These are phyloP conservation scores for Homarus americanus DNA, from an alignment of 1,140 invertebrate genomes.

Conservation along the genomic window DNA sequence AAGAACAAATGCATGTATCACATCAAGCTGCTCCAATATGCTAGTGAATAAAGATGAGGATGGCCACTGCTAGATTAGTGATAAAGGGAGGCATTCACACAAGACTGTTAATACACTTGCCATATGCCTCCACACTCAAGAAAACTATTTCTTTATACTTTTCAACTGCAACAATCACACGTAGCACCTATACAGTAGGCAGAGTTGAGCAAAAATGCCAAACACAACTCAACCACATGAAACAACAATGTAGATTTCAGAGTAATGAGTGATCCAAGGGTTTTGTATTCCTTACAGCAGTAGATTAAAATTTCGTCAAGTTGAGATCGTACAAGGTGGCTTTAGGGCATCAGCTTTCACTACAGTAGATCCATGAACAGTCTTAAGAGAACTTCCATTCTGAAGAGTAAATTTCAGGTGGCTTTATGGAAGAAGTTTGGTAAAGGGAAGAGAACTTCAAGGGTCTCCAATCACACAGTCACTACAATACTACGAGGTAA, in stretches of 20 bases:
- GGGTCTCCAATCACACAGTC: conserved; percentile 18
- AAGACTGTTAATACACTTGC: conserved; percentile 14
- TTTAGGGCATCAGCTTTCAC: conserved; percentile 4
- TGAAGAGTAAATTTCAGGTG: conserved; percentile 24
- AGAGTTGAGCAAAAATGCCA: conserved; percentile 61
- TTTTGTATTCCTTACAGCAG: not conserved
- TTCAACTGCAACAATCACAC: conserved; percentile 39
- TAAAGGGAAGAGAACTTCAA: conserved; percentile 7
- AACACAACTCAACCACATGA: conserved; percentile 35
- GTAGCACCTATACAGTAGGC: conserved; percentile 61
- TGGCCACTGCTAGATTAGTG: conserved; percentile 31
- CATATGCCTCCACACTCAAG: conserved; percentile 26
- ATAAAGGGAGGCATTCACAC: conserved; percentile 28
- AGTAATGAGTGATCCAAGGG: not conserved
- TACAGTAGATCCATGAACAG: not conserved
- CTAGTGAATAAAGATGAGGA: conserved; percentile 49
- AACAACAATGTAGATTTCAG: not conserved
- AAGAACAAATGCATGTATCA: conserved; percentile 66
- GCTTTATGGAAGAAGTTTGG: conserved; percentile 17
- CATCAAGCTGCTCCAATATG: conserved; percentile 64
- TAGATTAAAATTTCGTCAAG: not conserved
- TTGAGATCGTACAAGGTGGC: not conserved
- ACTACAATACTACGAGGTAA: conserved; percentile 17
- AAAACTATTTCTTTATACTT: conserved; percentile 16
- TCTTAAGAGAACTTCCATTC: conserved; percentile 14